Conservation (phyloP, 2,888 invertebrate genomes). For the Pecten maximus region DNA sequence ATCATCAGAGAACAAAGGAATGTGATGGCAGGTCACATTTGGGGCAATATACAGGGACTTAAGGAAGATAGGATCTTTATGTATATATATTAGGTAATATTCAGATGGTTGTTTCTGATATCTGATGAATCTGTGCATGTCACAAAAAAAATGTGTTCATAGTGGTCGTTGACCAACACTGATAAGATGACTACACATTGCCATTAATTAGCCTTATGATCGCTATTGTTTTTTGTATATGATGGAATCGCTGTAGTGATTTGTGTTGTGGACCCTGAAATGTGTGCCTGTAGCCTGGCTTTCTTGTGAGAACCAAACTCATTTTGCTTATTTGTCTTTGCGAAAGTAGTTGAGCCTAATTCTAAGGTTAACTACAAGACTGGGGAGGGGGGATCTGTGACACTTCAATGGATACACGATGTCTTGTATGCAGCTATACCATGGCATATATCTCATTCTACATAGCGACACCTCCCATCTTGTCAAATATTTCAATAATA, state of each 20-base stretch:
- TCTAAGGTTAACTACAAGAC: background rate
- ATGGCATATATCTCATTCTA: background rate
- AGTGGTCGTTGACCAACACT: background rate
- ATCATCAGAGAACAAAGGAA: no score
- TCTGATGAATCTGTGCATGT: background rate
- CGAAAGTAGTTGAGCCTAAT: background rate
- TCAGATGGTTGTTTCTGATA: background rate
- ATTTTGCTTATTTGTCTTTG: background rate
- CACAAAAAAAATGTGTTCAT: background rate
- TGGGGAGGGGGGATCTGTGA: background rate
- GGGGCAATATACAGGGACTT: background rate
- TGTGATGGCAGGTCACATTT: background rate
- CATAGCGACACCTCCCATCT: background rate
- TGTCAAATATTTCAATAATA: background rate
- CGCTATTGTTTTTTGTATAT: constrained; percentile 21
- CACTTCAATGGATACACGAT: background rate
- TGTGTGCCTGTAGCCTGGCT: background rate
- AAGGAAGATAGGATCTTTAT: background rate
- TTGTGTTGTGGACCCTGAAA: background rate
- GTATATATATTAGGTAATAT: background rate
- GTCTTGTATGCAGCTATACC: background rate
- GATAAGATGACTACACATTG: background rate
- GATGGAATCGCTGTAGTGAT: background rate
- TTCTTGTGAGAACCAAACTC: background rate
- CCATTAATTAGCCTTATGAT: background rate